Evolutionary conservation across 2,113 vertebrate genomes (phyloP).

Genomic region (Rynchops niger): DNA sequence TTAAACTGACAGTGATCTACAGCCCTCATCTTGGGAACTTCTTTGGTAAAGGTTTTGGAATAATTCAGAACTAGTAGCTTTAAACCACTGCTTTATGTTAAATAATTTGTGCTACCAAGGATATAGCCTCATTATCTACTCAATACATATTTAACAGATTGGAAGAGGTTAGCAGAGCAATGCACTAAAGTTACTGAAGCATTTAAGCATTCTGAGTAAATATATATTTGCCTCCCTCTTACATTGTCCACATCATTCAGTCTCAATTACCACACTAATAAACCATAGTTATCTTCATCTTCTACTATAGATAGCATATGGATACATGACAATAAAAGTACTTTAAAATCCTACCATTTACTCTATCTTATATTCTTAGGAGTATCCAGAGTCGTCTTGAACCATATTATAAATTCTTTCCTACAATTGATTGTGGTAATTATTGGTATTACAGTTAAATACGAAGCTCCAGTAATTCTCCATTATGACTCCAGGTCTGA

Average conservation of each 20-base stretch:
- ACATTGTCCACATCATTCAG: conserved; percentile 14
- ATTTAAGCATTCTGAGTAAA: conserved; percentile 55
- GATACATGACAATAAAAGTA: not conserved
- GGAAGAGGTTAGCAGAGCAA: conserved; percentile 49
- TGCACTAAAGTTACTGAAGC: conserved; percentile 45
- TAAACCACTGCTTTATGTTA: conserved; percentile 14
- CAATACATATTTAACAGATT: conserved; percentile 50
- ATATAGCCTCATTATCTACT: conserved; percentile 37
- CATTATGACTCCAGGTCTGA: not conserved
- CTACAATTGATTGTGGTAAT: not conserved
- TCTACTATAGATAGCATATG: not conserved
- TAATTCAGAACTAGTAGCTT: conserved; percentile 15
- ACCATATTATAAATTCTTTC: not conserved
- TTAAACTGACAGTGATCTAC: conserved; percentile 22
- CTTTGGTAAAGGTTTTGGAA: not conserved
- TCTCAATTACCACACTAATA: conserved; percentile 52
- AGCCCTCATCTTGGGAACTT: not conserved
- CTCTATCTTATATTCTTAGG: not conserved
- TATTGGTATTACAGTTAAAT: not conserved
- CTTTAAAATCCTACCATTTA: not conserved
- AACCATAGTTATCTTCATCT: conserved; percentile 16
- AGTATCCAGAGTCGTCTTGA: not conserved
- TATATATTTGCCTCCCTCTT: conserved; percentile 49
- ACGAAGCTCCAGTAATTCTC: conserved; percentile 7
- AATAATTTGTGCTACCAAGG: not conserved